Conservation (phyloP, 2,113 vertebrate species). For the Chionomys nivalis region DNA sequence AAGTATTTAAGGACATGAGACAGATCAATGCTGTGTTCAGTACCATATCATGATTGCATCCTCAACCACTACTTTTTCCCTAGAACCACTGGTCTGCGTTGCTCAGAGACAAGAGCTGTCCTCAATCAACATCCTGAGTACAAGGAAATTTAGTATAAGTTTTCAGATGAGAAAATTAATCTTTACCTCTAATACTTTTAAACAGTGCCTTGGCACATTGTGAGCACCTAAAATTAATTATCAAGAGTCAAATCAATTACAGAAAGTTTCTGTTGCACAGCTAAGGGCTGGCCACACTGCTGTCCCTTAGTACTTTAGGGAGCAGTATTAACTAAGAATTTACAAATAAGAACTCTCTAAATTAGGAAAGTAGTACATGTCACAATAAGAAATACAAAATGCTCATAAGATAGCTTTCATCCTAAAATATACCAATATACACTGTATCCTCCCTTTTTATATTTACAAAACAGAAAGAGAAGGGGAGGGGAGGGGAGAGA, state of each 20-base stretch:
- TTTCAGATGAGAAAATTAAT: slow-evolving; percentile 9
- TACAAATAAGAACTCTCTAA: slow-evolving; percentile 28
- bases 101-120: background rate
- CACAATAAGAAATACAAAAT: background rate
- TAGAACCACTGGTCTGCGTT: background rate
- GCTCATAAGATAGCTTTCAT: background rate
- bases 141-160: background rate
- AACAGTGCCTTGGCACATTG: background rate
- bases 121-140: background rate
- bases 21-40: background rate
- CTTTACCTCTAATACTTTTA: slow-evolving; percentile 16
- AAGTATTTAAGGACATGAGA: background rate
- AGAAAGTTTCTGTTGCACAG: background rate
- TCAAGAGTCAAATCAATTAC: slow-evolving; percentile 6
- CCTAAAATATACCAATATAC: background rate
- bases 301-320: background rate
- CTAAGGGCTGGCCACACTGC: background rate
- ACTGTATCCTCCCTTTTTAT: background rate
- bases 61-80: background rate
- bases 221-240: background rate
- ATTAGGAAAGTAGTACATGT: slow-evolving; percentile 9
- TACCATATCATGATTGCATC: background rate
- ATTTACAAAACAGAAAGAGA: background rate
- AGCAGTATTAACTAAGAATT: background rate
- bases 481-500: rapidly evolving